These are phyloP conservation scores for Metopolophium dirhodum DNA, from an alignment of 1,140 invertebrate genomes.

Conservation along the genomic window DNA sequence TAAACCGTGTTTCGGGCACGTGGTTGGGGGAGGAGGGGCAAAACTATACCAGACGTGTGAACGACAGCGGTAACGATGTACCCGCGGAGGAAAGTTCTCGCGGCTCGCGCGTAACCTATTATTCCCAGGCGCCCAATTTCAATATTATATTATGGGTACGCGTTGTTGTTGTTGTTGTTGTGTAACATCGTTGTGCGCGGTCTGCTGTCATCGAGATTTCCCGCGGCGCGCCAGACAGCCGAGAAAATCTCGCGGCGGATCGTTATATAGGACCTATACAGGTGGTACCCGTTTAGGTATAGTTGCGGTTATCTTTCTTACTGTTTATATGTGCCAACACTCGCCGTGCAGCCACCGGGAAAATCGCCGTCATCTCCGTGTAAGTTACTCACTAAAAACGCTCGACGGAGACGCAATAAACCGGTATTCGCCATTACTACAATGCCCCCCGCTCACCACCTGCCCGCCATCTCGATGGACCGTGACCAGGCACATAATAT, in stretches of 20 bases:
- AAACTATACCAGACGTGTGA: not conserved
- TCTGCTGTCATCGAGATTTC: not conserved
- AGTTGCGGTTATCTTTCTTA: too few species aligned
- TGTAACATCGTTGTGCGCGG: not conserved
- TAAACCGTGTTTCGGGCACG: not conserved
- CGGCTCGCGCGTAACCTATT: not conserved
- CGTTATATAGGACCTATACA: too few species aligned
- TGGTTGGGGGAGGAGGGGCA: not conserved
- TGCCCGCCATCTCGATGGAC: not conserved
- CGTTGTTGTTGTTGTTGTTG: not conserved
- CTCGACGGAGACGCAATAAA: constrained; percentile 29
- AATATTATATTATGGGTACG: too few species aligned
- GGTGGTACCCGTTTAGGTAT: too few species aligned
- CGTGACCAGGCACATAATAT: constrained; percentile 7
- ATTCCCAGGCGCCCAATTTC: not conserved
- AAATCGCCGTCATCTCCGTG: not conserved
- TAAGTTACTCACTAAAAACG: not conserved
- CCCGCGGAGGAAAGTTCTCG: not conserved
- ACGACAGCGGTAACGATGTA: not conserved
- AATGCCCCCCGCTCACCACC: not conserved
- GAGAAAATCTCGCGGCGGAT: not conserved
- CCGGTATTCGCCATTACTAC: constrained; percentile 52
- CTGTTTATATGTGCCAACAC: not conserved
- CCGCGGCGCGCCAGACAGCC: too few species aligned
- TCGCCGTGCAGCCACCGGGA: not conserved